Evolutionary conservation across 2,888 invertebrate genomes (phyloP).

Genomic region (Epicampocera succincta): DNA sequence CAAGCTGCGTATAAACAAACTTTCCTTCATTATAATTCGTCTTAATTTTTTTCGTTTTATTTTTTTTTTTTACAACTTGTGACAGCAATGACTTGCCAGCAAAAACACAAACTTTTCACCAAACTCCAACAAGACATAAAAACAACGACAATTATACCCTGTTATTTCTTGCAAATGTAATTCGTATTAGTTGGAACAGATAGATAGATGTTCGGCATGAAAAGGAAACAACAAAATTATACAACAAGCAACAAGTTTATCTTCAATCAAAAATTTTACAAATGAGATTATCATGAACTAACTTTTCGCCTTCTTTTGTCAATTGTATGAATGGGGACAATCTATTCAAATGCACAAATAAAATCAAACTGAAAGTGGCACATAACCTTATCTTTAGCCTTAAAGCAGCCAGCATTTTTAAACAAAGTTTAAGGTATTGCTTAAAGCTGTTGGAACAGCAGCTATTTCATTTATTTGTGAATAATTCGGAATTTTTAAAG

Average conservation of each 20-base stretch:
- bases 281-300: constrained; percentile 59
- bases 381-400: constrained; percentile 42
- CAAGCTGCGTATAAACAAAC: constrained; percentile 21
- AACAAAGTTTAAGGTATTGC: too few relatives aligned
- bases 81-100: constrained; percentile 7
- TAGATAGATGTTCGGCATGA: constrained; percentile 7
- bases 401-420: not conserved
- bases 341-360: constrained; percentile 4
- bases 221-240: constrained; percentile 54
- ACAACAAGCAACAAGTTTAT: constrained; percentile 65
- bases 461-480: not conserved
- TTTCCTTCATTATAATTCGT: not conserved
- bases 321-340: constrained; percentile 50
- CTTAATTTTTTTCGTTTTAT: constrained; percentile 23
- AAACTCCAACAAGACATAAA: not conserved
- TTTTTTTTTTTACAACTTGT: not conserved
- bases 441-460: not conserved
- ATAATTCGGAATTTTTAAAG: not conserved
- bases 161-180: not conserved
- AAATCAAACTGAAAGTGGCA: constrained; percentile 48
- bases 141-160: not conserved
- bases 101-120: not conserved
- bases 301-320: constrained; percentile 49
- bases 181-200: constrained; percentile 2
- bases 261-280: constrained; percentile 48